Base-by-base conservation (phyloP, 2,113 vertebrate species). In the Emberiza fucata region DNA sequence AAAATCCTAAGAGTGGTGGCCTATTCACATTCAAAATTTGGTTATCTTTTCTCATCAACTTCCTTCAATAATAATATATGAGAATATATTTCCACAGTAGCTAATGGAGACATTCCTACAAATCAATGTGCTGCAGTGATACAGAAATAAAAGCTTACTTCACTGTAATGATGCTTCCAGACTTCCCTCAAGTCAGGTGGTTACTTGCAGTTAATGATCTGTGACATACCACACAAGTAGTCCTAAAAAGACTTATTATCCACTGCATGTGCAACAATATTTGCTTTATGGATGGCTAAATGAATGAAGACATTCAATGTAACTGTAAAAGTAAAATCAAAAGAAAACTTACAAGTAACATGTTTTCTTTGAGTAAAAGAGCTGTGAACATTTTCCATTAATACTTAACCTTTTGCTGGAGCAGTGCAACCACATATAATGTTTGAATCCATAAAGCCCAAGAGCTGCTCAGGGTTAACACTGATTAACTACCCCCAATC, bases 231-330 rank as follows among this genome's bases (percentile, higher is more conserved):
- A 99, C 99, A 99, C 99, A 99, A 99, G 99, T 98, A 98, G 99
- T 98, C 98, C 98, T 98, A 98, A 98, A 98, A 98, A 99, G 98
- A 98, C 99, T 98, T 98, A 99, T 99, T 99, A 99, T 99, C 98
- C 98, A 98, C 98, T 98, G 98, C 99, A 99, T 99, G 99, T 99
- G 99, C 98, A 99, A 99, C 99, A 99, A 99, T 99, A 99, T 99
- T 99, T 99, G 98, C 99, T 99, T 99, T 99, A 99, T 99, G 98
- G 98, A 99, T 98, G 98, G 98, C 98, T 99, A 98, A 98, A 99
- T 99, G 99, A 99, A 99, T 99, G 98, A 99, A 98, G 99, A 99
- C 98, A 99, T 99, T 99, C 98, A 99, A 99, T 97, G 98, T 98
- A 98, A 98, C 98, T 98, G 98, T 98, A 99, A 98, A 98, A 98